phyloP scores from a whole-genome alignment of 1,140 invertebrate genomes.

The Ruditapes philippinarum region DNA sequence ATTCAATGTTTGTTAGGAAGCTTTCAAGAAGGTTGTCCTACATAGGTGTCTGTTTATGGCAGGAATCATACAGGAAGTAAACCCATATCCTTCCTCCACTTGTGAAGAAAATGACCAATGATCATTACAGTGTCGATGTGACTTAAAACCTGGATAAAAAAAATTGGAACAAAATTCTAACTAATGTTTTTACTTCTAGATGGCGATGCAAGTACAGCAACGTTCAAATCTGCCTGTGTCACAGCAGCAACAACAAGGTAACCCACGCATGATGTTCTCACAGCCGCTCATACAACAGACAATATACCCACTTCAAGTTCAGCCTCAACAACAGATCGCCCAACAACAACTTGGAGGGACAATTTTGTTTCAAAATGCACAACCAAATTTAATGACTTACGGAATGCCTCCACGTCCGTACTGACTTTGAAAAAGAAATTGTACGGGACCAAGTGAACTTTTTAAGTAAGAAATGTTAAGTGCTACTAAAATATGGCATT shows the following conservation, averaged over 20 bases:
- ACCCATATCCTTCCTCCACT: too few species aligned
- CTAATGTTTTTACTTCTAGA: slow-evolving; percentile 26
- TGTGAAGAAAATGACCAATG: too few species aligned
- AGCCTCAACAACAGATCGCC: not conserved
- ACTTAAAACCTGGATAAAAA: too few species aligned
- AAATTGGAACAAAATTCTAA: too few species aligned
- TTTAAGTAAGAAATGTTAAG: too few species aligned
- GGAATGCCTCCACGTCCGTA: slow-evolving; percentile 27
- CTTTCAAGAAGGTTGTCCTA: too few species aligned
- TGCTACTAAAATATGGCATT: too few species aligned
- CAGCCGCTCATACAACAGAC: slow-evolving; percentile 40
- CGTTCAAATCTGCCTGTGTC: not conserved
- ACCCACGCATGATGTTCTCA: slow-evolving; percentile 39
- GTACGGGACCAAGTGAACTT: too few species aligned
- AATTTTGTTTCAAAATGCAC: slow-evolving; percentile 29
- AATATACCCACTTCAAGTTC: slow-evolving; percentile 19
- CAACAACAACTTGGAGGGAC: not conserved
- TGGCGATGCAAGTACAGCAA: slow-evolving; percentile 19
- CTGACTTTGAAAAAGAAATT: not conserved
- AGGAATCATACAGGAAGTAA: too few species aligned
- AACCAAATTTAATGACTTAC: slow-evolving; percentile 39
- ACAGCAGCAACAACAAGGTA: not conserved
- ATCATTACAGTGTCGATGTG: too few species aligned
- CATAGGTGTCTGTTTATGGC: too few species aligned
- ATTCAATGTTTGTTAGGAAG: too few species aligned